These are phyloP conservation scores for Drosophila mettleri DNA, from an alignment of 2,888 invertebrate genomes.

Conservation along the genomic window DNA sequence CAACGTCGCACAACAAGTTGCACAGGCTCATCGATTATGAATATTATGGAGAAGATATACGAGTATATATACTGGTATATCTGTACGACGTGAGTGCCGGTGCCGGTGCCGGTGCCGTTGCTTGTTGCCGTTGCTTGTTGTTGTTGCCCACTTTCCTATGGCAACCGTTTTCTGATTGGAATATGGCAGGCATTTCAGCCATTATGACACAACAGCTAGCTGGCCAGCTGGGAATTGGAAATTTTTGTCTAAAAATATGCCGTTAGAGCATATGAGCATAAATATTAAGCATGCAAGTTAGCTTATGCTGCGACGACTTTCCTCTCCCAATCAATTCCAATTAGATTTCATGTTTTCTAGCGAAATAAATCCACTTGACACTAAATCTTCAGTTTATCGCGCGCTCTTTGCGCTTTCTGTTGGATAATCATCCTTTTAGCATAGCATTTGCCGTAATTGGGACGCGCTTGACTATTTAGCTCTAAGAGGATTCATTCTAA, in stretches of 20 bases:
- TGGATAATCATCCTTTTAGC: slow-evolving; percentile 20
- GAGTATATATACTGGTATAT: slow-evolving; percentile 13
- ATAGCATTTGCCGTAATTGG: slow-evolving; percentile 14
- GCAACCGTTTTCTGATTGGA: slow-evolving; percentile 18
- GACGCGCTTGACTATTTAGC: slow-evolving; percentile 12
- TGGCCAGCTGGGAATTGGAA: slow-evolving; percentile 23
- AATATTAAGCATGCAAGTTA: slow-evolving; percentile 31
- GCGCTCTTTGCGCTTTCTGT: not conserved
- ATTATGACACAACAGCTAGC: slow-evolving; percentile 41
- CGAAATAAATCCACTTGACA: slow-evolving; percentile 29
- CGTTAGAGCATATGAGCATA: slow-evolving; percentile 45
- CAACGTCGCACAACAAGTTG: slow-evolving; percentile 66
- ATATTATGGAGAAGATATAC: slow-evolving; percentile 63
- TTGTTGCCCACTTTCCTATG: slow-evolving; percentile 26
- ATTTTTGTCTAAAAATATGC: slow-evolving; percentile 27
- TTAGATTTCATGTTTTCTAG: slow-evolving; percentile 2
- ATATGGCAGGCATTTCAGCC: slow-evolving; percentile 2
- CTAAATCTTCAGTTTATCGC: slow-evolving; percentile 24
- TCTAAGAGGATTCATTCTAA: slow-evolving; percentile 19
- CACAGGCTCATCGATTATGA: slow-evolving; percentile 72
- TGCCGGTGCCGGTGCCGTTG: too few species aligned
- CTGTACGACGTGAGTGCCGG: slow-evolving; percentile 39
- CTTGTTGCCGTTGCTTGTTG: too few species aligned
- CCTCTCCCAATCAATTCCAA: slow-evolving; percentile 22
- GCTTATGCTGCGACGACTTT: not conserved